Conservation (phyloP, 2,797 vertebrate genomes). For the Helostoma temminkii region DNA sequence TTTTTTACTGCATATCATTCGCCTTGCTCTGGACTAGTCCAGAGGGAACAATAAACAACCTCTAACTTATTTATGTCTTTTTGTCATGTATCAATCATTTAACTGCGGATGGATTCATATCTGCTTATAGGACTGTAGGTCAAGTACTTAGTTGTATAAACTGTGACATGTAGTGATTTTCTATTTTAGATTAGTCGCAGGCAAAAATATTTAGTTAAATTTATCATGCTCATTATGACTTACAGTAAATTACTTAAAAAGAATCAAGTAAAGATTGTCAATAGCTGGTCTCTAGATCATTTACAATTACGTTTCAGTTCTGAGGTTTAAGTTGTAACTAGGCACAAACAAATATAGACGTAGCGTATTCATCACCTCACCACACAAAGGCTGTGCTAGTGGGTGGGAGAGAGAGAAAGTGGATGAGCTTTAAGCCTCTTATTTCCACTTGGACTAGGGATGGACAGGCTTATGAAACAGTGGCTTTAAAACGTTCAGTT, state of each 20-base stretch:
- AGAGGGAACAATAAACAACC: conserved; percentile 83
- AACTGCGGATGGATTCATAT: neutral
- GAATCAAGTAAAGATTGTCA: too few species aligned
- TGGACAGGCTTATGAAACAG: conserved; percentile 68
- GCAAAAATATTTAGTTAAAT: neutral
- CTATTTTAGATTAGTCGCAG: neutral
- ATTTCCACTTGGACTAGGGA: conserved; percentile 70
- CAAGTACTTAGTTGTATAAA: too few species aligned
- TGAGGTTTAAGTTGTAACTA: neutral
- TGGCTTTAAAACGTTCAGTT: conserved; percentile 62
- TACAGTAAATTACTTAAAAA: too few species aligned
- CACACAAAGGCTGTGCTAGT: conserved; percentile 23
- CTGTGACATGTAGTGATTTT: neutral
- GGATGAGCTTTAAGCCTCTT: conserved; percentile 82
- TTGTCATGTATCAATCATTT: neutral
- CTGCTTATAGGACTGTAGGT: neutral
- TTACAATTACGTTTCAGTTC: neutral
- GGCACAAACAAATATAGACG: neutral
- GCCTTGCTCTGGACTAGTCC: conserved; percentile 77
- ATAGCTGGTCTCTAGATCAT: neutral
- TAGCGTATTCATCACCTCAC: conserved; percentile 2
- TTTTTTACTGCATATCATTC: conserved; percentile 82
- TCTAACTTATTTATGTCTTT: conserved; percentile 67
- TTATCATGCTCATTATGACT: neutral
- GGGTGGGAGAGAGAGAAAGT: conserved; percentile 56